phyloP scores from a whole-genome alignment of 2,113 vertebrate genomes.

The Mobula birostris region DNA sequence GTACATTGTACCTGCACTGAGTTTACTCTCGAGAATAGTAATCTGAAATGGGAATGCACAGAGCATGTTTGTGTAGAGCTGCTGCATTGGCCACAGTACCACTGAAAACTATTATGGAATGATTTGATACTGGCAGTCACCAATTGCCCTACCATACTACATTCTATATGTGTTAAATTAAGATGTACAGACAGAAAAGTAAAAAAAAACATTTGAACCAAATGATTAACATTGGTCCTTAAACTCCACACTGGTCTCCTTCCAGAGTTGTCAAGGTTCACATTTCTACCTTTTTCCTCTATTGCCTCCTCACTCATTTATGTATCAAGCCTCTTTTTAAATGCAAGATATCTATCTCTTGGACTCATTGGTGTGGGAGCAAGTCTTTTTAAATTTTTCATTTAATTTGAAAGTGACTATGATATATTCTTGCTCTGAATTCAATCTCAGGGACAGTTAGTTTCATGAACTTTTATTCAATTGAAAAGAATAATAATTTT shows the following conservation, averaged over 20 bases:
- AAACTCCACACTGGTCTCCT: not conserved
- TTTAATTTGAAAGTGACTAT: not conserved
- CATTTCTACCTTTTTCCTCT: not conserved
- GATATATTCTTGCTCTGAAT: not conserved
- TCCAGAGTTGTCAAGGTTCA: not conserved
- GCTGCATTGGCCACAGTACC: not conserved
- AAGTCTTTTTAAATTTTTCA: not conserved
- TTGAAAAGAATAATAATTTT: not conserved
- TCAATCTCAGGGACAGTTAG: not conserved
- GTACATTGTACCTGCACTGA: not conserved
- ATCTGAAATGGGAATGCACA: not conserved
- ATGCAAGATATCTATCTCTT: not conserved
- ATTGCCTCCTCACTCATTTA: not conserved
- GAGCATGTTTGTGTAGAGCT: not conserved
- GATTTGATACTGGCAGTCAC: not conserved
- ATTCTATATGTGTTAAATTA: not conserved
- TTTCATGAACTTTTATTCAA: not conserved
- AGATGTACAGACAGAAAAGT: not conserved
- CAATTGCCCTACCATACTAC: not conserved
- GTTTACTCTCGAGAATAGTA: not conserved
- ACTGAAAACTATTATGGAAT: slow-evolving; percentile 5
- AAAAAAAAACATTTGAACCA: not conserved
- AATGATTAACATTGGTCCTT: not conserved
- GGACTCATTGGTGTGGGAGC: not conserved
- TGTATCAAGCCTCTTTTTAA: not conserved